Evolutionary conservation across 2,113 vertebrate genomes (phyloP).

Genomic region (Lethenteron reissneri): DNA sequence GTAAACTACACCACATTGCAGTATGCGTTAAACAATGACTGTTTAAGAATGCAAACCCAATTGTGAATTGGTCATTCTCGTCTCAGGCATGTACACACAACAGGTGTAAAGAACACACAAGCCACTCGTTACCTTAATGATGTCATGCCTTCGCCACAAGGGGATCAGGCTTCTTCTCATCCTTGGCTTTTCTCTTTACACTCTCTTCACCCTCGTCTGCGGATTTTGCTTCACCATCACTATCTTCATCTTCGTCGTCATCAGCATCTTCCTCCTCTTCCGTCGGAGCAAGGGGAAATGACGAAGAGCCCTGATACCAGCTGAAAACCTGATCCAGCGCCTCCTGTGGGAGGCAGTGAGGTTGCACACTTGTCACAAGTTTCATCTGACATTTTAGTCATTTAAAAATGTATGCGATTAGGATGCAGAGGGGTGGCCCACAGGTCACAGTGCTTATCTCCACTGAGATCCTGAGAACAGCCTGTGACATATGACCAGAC

Average conservation of each 20-base stretch:
- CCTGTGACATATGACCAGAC: too few species aligned
- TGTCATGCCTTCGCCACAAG: constrained; percentile 52
- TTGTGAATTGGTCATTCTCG: too few species aligned
- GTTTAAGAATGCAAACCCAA: too few species aligned
- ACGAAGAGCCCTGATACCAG: constrained; percentile 49
- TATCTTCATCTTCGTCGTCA: constrained; percentile 26
- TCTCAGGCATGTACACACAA: too few species aligned
- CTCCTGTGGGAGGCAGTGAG: constrained; percentile 25
- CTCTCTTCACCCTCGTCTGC: constrained; percentile 22
- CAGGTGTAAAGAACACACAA: too few species aligned
- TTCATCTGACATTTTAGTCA: not conserved
- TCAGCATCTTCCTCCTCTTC: constrained; percentile 38
- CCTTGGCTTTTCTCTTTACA: constrained; percentile 22
- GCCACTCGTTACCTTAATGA: constrained; percentile 41
- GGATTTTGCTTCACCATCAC: constrained; percentile 20
- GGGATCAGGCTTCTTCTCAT: constrained; percentile 41
- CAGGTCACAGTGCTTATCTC: too few species aligned
- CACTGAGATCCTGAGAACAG: too few species aligned
- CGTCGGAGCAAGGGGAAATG: constrained; percentile 46
- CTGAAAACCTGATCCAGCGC: constrained; percentile 57
- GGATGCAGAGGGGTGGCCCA: too few species aligned
- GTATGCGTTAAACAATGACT: too few species aligned
- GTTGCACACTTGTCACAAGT: too few species aligned
- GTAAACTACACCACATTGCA: too few species aligned
- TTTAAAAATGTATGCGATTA: not conserved